Evolutionary conservation across 2,888 invertebrate species (phyloP).

Genomic region (Lepidonotus clava): DNA sequence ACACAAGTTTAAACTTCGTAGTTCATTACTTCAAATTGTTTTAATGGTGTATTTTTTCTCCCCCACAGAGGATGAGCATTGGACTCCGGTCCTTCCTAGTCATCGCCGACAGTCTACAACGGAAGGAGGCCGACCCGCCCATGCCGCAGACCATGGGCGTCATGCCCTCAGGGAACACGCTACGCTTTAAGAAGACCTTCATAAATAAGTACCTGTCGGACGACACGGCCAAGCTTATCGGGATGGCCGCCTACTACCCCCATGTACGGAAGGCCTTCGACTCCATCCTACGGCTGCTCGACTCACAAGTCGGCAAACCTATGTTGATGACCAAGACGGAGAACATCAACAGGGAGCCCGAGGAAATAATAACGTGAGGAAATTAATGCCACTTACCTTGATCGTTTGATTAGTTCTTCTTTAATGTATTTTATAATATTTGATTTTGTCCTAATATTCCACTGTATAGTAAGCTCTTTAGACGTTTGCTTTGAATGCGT

Average conservation of each 20-base stretch:
- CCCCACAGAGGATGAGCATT: constrained; percentile 92
- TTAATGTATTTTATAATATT: too few relatives aligned
- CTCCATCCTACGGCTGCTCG: constrained; percentile 95
- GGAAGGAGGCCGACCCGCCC: constrained; percentile 99
- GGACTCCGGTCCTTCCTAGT: constrained; percentile 98
- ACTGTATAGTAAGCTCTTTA: too few relatives aligned
- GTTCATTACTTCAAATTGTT: too few relatives aligned
- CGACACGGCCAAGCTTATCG: constrained; percentile 96
- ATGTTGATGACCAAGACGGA: constrained; percentile 97
- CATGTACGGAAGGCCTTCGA: constrained; percentile 97
- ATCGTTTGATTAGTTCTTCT: too few relatives aligned
- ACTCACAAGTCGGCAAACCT: constrained; percentile 97
- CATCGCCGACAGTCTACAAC: constrained; percentile 98
- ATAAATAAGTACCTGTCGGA: constrained; percentile 92
- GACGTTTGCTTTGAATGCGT: too few relatives aligned
- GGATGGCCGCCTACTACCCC: constrained; percentile 97
- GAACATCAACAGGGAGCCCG: constrained; percentile 91
- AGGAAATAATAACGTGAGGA: constrained; percentile 81
- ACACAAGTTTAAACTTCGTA: too few relatives aligned
- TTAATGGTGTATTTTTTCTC: too few relatives aligned
- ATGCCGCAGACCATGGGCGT: constrained; percentile 98
- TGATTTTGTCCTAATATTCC: too few relatives aligned
- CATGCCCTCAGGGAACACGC: constrained; percentile 95
- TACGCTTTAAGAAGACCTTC: constrained; percentile 96
- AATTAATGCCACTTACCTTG: too few relatives aligned